These are phyloP conservation scores for Poeciliopsis presidionis DNA, from an alignment of 2,797 vertebrate genomes.

Conservation along the genomic window DNA sequence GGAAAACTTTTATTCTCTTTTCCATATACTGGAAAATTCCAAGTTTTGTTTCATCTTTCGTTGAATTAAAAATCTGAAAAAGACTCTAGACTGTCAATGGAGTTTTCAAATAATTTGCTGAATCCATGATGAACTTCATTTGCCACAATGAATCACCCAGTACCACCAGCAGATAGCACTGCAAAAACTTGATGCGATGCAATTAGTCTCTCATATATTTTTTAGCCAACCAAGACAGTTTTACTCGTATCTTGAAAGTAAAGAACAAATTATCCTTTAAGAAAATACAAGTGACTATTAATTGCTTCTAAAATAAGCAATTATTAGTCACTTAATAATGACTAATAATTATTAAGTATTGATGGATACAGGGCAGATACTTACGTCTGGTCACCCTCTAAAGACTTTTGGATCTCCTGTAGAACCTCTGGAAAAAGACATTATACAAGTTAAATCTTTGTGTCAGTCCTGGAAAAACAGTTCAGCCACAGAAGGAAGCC, in stretches of 20 bases:
- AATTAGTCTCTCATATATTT: not conserved
- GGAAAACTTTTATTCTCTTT: not conserved
- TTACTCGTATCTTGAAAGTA: not conserved
- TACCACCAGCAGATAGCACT: not conserved
- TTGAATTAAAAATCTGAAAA: not conserved
- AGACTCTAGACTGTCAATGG: not conserved
- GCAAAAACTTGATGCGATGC: not conserved
- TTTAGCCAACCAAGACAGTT: not conserved
- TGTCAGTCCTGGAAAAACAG: not conserved
- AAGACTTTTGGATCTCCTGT: slow-evolving; percentile 95
- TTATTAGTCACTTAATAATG: no score
- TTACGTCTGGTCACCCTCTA: slow-evolving; percentile 91
- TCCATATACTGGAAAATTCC: not conserved
- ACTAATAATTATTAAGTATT: no score
- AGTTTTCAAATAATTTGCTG: not conserved
- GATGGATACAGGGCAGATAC: slow-evolving; percentile 52
- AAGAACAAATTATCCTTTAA: not conserved
- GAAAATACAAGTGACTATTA: not conserved
- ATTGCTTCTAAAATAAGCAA: not conserved
- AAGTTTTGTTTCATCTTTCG: not conserved
- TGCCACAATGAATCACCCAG: not conserved
- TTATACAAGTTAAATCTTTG: slow-evolving; percentile 8
- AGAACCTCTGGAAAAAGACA: slow-evolving; percentile 85
- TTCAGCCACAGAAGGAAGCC: slow-evolving; percentile 1
- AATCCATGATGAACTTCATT: not conserved